Evolutionary conservation across 2,888 invertebrate genomes (phyloP).

Genomic region (Platycnemis pennipes): DNA sequence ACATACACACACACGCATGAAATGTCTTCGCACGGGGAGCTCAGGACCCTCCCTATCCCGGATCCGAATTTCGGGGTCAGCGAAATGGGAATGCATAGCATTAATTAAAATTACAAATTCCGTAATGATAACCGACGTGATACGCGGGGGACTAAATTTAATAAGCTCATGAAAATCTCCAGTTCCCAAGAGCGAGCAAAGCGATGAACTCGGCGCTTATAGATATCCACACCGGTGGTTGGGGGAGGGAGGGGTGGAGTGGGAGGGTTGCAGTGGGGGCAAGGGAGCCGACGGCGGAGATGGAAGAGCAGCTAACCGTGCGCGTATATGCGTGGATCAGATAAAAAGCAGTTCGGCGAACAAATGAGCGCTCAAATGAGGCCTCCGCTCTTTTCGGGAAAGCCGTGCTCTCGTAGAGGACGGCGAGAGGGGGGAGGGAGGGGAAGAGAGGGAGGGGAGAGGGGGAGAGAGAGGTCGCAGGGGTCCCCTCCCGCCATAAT

Average conservation of each 20-base stretch:
- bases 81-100: slow-evolving; percentile 22
- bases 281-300: background rate
- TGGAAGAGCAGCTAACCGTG: slow-evolving; percentile 44
- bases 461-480: background rate
- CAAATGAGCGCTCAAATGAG: slow-evolving; percentile 59
- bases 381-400: slow-evolving; percentile 26
- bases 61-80: slow-evolving; percentile 13
- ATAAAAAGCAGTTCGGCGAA: slow-evolving; percentile 60
- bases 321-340: slow-evolving; percentile 49
- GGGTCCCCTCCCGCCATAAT: background rate
- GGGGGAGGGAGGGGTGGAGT: background rate
- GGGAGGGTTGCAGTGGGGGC: background rate
- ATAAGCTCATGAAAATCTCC: background rate
- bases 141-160: background rate
- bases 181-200: slow-evolving; percentile 14
- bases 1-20: too few species aligned
- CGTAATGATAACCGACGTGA: slow-evolving; percentile 30
- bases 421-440: background rate
- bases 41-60: background rate
- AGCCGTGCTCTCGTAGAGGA: background rate
- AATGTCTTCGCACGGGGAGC: background rate
- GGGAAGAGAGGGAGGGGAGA: background rate
- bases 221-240: background rate
- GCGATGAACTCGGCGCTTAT: slow-evolving; percentile 53
- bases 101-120: slow-evolving; percentile 49